These are phyloP conservation scores for Salmo trutta DNA, from an alignment of 2,797 vertebrate genomes.

Conservation along the genomic window DNA sequence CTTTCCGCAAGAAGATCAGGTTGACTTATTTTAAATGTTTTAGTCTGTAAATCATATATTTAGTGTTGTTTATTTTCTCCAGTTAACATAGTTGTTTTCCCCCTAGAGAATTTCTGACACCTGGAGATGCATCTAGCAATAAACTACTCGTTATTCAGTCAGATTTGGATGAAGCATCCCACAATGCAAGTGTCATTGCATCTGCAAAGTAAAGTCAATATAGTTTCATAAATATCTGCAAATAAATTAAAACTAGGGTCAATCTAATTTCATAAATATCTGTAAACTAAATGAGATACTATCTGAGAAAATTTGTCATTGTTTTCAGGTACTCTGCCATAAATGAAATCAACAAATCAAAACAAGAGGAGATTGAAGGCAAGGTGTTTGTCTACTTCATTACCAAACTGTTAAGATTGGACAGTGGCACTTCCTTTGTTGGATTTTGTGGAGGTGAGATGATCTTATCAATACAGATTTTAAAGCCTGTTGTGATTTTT, in stretches of 20 bases:
- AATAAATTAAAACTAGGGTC: not conserved
- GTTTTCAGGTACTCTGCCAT: constrained; percentile 84
- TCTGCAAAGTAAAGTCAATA: constrained; percentile 85
- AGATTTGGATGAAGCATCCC: constrained; percentile 84
- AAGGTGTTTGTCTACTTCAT: constrained; percentile 88
- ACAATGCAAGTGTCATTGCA: constrained; percentile 87
- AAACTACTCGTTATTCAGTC: constrained; percentile 91
- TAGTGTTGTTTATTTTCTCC: not conserved
- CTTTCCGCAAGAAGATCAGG: constrained; percentile 90
- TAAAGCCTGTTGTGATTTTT: not conserved
- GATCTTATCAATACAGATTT: not conserved
- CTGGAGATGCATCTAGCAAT: constrained; percentile 47
- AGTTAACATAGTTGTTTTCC: not conserved
- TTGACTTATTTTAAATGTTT: constrained; percentile 43
- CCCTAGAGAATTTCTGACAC: constrained; percentile 77
- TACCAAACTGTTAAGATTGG: constrained; percentile 87
- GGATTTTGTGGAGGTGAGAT: constrained; percentile 91
- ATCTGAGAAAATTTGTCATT: not conserved
- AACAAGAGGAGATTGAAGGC: constrained; percentile 45
- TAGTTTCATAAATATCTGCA: not conserved
- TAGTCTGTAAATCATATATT: not conserved
- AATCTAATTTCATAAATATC: not conserved
- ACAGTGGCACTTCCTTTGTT: constrained; percentile 84
- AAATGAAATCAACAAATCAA: constrained; percentile 89
- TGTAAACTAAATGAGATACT: not conserved